These are phyloP conservation scores for Drosophila nigritarsus DNA, from an alignment of 2,888 invertebrate species.

Conservation along the genomic window DNA sequence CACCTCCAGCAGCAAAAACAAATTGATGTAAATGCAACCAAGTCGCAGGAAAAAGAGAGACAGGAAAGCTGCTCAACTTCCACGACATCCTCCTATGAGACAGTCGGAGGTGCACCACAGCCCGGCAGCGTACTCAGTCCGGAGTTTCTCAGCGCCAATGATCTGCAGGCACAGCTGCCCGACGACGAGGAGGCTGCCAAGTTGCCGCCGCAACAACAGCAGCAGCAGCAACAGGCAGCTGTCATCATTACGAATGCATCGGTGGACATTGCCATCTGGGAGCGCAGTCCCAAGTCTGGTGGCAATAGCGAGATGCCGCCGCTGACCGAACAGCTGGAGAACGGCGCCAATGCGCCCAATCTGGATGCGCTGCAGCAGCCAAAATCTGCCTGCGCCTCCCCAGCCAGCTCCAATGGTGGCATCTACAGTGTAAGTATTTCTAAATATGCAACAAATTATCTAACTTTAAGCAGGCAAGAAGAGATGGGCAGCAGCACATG, in stretches of 20 bases:
- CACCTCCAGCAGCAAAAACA: constrained; percentile 21
- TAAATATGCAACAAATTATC: neutral
- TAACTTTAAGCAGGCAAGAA: neutral
- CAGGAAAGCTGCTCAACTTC: constrained; percentile 81
- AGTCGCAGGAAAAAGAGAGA: constrained; percentile 31
- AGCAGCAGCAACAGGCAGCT: constrained; percentile 87
- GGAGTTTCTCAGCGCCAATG: constrained; percentile 85
- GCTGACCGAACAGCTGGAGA: constrained; percentile 86
- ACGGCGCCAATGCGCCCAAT: constrained; percentile 26
- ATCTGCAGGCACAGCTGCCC: constrained; percentile 81
- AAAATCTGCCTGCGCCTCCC: constrained; percentile 91
- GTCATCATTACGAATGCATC: constrained; percentile 91
- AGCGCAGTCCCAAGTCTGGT: constrained; percentile 83
- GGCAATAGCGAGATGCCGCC: constrained; percentile 86
- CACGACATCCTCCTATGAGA: constrained; percentile 85
- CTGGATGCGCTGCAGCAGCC: constrained; percentile 84
- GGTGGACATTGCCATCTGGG: constrained; percentile 87
- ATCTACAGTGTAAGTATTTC: constrained; percentile 91
- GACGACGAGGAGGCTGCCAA: constrained; percentile 54
- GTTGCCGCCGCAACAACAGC: constrained; percentile 83
- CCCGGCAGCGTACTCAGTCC: constrained; percentile 74
- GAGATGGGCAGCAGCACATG: neutral
- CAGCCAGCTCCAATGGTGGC: constrained; percentile 96
- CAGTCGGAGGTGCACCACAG: constrained; percentile 81
- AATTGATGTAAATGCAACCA: constrained; percentile 17